These are phyloP conservation scores for Mimas tiliae DNA, from an alignment of 2,888 invertebrate genomes.

Conservation along the genomic window DNA sequence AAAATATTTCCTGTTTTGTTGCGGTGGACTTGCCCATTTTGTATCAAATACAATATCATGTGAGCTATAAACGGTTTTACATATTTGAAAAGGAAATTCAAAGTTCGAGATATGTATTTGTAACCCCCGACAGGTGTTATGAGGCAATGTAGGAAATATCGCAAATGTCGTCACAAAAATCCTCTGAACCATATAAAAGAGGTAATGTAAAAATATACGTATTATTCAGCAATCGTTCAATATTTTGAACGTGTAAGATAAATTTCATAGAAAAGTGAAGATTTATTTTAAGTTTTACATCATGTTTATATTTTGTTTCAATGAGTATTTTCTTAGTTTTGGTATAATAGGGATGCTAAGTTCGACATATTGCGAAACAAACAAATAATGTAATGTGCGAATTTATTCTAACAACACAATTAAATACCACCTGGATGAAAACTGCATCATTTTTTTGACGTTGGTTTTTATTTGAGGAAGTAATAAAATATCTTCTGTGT, in stretches of 20 bases:
- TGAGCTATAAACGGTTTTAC: constrained; percentile 1
- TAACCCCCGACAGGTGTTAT: constrained; percentile 24
- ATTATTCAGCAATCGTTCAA: neutral
- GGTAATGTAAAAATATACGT: constrained; percentile 3
- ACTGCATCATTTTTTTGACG: too few relatives aligned
- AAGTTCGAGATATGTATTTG: constrained; percentile 16
- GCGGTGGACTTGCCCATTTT: neutral
- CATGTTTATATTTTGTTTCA: too few relatives aligned
- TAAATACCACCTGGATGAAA: too few relatives aligned
- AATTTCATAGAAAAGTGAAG: neutral
- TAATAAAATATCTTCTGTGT: neutral
- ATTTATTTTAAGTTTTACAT: too few relatives aligned
- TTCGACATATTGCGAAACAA: too few relatives aligned
- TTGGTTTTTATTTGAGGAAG: too few relatives aligned
- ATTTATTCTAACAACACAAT: too few relatives aligned
- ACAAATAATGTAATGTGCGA: too few relatives aligned
- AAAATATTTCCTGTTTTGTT: too few relatives aligned
- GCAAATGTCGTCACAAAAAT: constrained; percentile 14
- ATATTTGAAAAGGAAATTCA: constrained; percentile 7
- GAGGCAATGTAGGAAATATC: constrained; percentile 13
- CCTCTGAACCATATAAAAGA: neutral
- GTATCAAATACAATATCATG: neutral
- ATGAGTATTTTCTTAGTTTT: too few relatives aligned
- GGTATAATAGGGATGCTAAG: too few relatives aligned
- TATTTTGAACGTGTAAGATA: neutral